Conservation (phyloP, 2,888 invertebrate genomes). For the Dicyrtomina minuta region DNA sequence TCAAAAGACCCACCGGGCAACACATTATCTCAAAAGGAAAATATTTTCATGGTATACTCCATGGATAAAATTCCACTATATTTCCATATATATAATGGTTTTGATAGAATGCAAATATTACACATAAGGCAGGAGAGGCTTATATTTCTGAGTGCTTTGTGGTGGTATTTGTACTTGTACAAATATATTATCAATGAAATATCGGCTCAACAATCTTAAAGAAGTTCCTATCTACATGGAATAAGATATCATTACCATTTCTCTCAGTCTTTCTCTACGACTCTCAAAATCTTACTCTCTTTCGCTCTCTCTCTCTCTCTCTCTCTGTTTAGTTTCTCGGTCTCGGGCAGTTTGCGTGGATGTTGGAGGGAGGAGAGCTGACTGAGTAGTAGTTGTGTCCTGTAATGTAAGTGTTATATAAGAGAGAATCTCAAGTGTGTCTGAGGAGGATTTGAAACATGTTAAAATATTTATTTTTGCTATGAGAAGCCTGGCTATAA, state of each 20-base stretch:
- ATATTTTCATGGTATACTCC: too few species aligned
- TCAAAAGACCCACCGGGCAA: not conserved
- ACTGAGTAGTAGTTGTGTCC: too few species aligned
- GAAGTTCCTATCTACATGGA: not conserved
- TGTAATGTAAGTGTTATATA: too few species aligned
- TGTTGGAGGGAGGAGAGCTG: not conserved
- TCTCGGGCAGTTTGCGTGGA: not conserved
- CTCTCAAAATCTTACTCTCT: not conserved
- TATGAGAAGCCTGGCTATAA: slow-evolving; percentile 2
- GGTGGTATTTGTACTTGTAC: not conserved
- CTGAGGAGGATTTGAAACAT: slow-evolving; percentile 15
- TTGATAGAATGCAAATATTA: not conserved
- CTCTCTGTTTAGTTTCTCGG: not conserved
- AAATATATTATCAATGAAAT: not conserved
- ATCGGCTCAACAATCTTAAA: not conserved
- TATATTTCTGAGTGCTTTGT: not conserved
- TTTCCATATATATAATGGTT: not conserved
- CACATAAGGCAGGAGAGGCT: not conserved
- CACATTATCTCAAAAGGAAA: not conserved
- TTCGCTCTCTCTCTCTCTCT: not conserved
- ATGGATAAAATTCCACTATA: too few species aligned
- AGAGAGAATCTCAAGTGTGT: too few species aligned
- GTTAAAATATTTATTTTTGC: slow-evolving; percentile 19
- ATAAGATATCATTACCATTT: not conserved
- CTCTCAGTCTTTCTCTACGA: not conserved